Evolutionary conservation across 2,888 invertebrate genomes (phyloP), one percentile per base, ranked within the genome.

Genomic region (Cantharis rufa): DNA sequence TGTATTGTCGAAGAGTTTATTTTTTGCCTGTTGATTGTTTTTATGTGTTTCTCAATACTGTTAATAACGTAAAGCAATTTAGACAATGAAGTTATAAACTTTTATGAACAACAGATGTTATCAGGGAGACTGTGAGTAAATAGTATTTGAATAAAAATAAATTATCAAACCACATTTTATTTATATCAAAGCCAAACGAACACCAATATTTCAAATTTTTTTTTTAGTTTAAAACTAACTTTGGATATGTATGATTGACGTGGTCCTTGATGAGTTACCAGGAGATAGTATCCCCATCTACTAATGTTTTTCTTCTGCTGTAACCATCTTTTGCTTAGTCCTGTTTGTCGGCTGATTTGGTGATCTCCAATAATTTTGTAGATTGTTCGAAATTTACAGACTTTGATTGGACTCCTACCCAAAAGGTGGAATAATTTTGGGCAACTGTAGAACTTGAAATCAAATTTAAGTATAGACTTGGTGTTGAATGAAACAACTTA

Each of bases 331-430:
- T 21, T 9, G 9, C 24, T 24, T 21, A 21, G 21, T 21, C 0
- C 21, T 4, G 0, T 4, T 27, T 27, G 27, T 27, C 27, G 10
- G 2, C 27, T 10, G 27, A 9, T 27, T 10, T 10, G 27, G 27
- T 10, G 27, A 10, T 28, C 10, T 92, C 91, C 0, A 95, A 90
- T 74, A 96, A 87, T 86, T 86, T 3, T 80, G 87, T 15, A 86
- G 84, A 71, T 90, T 86, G 79, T 89, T 89, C 3, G 92, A 91
- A 18, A 95, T 91, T 83, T 92, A 91, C n/a, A 96, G 91, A 2
- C 92, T 89, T 89, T 0, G 96, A 95, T 82, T 92, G 91, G 1
- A 95, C 89, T 62, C 93, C 94, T 27, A 92, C 91, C 96, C 96
- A 97, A 88, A 94, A 96, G 0, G 92, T 93, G 15, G 90, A 89